A percentile compares a stretch with the other conserved stretches of the same genome.
Conservation (phyloP, 2,113 vertebrate species). For the Mormyrus iriodes region DNA sequence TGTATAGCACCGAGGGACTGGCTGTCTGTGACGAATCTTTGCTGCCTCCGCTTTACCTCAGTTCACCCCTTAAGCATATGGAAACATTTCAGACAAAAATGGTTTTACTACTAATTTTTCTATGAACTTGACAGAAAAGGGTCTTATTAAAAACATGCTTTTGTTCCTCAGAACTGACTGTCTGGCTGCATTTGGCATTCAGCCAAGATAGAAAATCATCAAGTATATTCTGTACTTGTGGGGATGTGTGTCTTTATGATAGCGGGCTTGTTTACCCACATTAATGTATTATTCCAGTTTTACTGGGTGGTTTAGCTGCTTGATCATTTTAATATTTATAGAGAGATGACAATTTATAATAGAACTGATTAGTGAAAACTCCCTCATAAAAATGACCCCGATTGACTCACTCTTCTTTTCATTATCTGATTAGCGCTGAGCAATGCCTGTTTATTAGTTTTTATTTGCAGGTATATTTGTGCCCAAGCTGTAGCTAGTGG, state of each 20-base stretch:
- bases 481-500: neutral
- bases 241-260: neutral
- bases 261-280: neutral
- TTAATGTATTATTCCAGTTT: neutral
- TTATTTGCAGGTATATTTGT: neutral
- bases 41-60: slow-evolving; percentile 16
- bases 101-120: slow-evolving; percentile 9
- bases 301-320: neutral
- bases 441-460: neutral
- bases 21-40: slow-evolving; percentile 7
- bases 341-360: neutral
- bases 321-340: neutral
- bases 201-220: slow-evolving; percentile 16
- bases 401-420: neutral
- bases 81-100: slow-evolving; percentile 13
- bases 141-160: slow-evolving; percentile 15
- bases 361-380: neutral
- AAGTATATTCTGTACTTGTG: slow-evolving; percentile 20
- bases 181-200: slow-evolving; percentile 19
- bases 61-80: slow-evolving; percentile 20
- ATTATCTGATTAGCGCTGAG: neutral
- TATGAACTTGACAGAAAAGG: neutral
- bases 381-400: neutral
- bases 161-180: slow-evolving; percentile 13
- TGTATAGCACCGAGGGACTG: slow-evolving; percentile 9